phyloP scores from a whole-genome alignment of 2,888 invertebrate genomes.

The Brenthis daphne region DNA sequence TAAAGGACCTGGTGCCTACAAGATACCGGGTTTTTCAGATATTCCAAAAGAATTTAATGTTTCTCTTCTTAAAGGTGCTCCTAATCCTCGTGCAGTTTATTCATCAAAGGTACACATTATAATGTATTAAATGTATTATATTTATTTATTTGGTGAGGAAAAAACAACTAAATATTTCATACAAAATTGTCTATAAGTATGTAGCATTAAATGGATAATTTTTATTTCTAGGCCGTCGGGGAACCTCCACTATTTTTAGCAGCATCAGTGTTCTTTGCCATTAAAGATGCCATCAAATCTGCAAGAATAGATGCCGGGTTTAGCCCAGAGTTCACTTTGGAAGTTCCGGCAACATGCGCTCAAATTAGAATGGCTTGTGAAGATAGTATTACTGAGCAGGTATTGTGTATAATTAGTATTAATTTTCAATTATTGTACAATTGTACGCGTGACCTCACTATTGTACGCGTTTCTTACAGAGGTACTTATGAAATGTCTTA shows the following conservation, averaged over 20 bases:
- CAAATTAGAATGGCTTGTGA: constrained; percentile 94
- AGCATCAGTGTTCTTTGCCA: constrained; percentile 92
- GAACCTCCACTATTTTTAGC: constrained; percentile 97
- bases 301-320: constrained; percentile 87
- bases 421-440: background rate
- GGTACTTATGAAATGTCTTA: too few species aligned
- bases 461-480: background rate
- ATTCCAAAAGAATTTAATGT: constrained; percentile 93
- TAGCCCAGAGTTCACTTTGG: constrained; percentile 82
- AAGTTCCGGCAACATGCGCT: constrained; percentile 94
- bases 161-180: background rate
- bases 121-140: background rate
- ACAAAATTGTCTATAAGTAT: too few species aligned
- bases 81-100: constrained; percentile 92
- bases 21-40: constrained; percentile 92
- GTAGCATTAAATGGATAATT: background rate
- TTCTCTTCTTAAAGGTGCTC: constrained; percentile 89
- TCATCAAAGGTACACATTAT: constrained; percentile 89
- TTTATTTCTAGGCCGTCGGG: constrained; percentile 89
- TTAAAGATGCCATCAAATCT: constrained; percentile 91
- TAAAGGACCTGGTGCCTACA: constrained; percentile 92
- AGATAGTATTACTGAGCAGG: constrained; percentile 90
- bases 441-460: background rate
- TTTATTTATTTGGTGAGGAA: background rate
- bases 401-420: constrained; percentile 52